These are phyloP conservation scores for Alviniconcha marisindica DNA, from an alignment of 1,140 invertebrate species.

Conservation along the genomic window DNA sequence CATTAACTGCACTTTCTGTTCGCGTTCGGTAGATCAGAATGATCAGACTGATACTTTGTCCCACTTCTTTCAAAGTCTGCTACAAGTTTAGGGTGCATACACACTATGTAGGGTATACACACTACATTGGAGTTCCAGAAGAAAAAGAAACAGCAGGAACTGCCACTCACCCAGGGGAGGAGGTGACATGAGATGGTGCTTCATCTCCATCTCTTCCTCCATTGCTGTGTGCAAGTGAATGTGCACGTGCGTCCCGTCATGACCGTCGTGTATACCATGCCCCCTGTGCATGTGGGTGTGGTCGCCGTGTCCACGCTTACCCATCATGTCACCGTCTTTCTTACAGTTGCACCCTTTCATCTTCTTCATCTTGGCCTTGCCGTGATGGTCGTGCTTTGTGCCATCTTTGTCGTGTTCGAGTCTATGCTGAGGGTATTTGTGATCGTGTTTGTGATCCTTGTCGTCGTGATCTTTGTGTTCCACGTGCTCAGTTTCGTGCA, in stretches of 20 bases:
- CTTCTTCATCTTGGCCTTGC: slow-evolving; percentile 3
- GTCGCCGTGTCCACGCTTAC: neutral
- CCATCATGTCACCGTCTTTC: neutral
- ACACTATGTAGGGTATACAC: no score
- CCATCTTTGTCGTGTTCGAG: neutral
- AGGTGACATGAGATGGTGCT: neutral
- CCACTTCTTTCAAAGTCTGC: no score
- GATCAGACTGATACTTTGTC: no score
- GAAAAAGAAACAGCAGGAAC: no score
- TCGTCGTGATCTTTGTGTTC: neutral
- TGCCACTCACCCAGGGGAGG: no score
- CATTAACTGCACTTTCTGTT: no score
- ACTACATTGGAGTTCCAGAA: no score
- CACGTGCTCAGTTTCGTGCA: neutral
- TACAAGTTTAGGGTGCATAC: no score
- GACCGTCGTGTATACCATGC: neutral
- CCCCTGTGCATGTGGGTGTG: neutral
- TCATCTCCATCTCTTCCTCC: slow-evolving; percentile 3
- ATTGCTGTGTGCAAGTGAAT: slow-evolving; percentile 5
- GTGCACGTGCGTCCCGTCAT: slow-evolving; percentile 8
- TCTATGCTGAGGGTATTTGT: slow-evolving; percentile 16
- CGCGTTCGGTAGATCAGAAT: no score
- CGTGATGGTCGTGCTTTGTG: neutral
- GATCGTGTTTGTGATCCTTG: neutral
- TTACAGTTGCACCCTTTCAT: neutral